Evolutionary conservation across 2,113 vertebrate genomes (phyloP).

Genomic region (Chaetura pelagica): DNA sequence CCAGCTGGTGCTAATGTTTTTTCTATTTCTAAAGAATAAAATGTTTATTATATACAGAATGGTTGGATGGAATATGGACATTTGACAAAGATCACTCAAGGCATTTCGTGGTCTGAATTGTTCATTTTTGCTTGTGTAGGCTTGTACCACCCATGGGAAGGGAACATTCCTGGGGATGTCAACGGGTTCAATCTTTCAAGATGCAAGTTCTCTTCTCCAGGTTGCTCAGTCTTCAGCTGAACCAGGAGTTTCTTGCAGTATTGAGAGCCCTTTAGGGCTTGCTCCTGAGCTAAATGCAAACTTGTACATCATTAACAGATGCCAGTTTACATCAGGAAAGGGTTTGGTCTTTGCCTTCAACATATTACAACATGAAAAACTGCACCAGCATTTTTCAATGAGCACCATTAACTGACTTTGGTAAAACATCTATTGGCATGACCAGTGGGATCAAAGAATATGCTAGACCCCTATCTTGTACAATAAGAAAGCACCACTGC

Average conservation of each 20-base stretch:
- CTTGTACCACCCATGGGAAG: not conserved
- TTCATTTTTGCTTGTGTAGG: accelerated
- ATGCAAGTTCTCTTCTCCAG: not conserved
- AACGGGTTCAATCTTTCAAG: accelerated
- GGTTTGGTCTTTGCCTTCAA: not conserved
- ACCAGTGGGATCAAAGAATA: not conserved
- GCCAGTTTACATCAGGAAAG: not conserved
- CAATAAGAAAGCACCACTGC: conserved; percentile 47
- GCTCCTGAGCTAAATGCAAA: not conserved
- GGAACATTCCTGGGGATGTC: not conserved
- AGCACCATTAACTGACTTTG: conserved; percentile 42
- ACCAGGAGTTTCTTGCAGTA: not conserved
- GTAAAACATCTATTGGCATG: not conserved
- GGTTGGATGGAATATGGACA: not conserved
- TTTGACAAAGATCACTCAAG: not conserved
- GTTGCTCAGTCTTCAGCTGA: not conserved
- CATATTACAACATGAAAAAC: not conserved
- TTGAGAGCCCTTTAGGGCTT: not conserved
- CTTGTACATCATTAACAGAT: not conserved
- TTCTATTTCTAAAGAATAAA: not conserved
- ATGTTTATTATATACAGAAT: not conserved
- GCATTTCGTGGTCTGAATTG: not conserved
- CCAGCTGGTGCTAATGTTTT: not conserved
- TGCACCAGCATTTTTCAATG: not conserved
- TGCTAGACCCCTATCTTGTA: not conserved